Base-by-base conservation (phyloP, 92 coral and sea anemone species). In the Palythoa grandiflora region DNA sequence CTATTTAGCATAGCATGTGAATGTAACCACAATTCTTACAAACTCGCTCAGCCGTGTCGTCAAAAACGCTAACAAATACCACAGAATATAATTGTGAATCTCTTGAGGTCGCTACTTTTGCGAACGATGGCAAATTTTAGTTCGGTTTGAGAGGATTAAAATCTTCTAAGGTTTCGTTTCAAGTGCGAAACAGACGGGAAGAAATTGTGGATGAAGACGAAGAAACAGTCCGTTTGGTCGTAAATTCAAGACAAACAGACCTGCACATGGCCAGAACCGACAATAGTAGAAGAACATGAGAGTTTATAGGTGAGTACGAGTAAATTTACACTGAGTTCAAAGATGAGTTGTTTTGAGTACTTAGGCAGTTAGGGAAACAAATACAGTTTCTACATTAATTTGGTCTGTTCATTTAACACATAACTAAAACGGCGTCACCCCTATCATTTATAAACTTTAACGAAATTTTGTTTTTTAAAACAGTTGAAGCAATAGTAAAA, bases 41-140 rank as follows among this genome's bases (percentile, higher is more conserved):
- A 68, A 68, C 37, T 38, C 38, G 17, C 75, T 70, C 75, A 70
- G 7, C 75, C 75, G 13, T 70, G 75, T 36, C 75, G 10, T 70
- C 12, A 12, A 7, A 21, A 21, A 68, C 36, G 10, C 11, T 2
- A 21, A 21, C 9, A 68, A 35, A 70, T 70, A 70, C n/a, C 75
- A 70, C 47, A 35, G 7, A 12, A 5, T 9, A 38, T 9, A 70
- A 70, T 28, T 35, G 9, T 36, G 48, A 63, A 35, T 7, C 6
- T 2, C 75, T 70, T 35, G 47, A 11, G 16, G 14, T 16, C 44
- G 47, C 36, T 21, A 35, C 21, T 12, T 9, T 68, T 28, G 39
- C 20, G n/a, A 70, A 11, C 75, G 16, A 9, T 35, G 14, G 75
- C n/a, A 36, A 11, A 8, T 7, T 70, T 70, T 36, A 28, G 28